Conservation (phyloP, 92 coral and sea anemone species). For the Pocillopora grandis region DNA sequence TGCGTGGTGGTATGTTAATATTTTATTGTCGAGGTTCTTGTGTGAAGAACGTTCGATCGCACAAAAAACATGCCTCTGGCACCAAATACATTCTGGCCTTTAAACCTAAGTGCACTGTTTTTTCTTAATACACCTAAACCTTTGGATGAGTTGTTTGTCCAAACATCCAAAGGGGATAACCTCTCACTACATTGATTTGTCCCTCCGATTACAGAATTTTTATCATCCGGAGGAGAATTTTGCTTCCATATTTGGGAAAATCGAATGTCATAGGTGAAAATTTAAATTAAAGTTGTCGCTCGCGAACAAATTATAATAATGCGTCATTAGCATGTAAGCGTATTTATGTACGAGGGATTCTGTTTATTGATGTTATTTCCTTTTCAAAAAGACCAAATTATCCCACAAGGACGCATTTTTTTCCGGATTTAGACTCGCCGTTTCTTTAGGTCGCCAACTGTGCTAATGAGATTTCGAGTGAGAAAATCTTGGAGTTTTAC, state of each 20-base stretch:
- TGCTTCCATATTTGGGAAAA: constrained; percentile 43
- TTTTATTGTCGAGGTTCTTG: not conserved
- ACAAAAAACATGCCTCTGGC: not conserved
- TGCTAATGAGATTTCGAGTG: constrained; percentile 1
- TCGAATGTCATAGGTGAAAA: constrained; percentile 25
- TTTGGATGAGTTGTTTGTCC: constrained; percentile 20
- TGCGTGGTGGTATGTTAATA: not conserved
- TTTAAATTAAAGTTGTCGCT: constrained; percentile 10
- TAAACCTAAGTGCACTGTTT: constrained; percentile 21
- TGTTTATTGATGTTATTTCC: not conserved
- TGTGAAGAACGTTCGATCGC: not conserved
- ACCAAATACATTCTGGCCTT: not conserved
- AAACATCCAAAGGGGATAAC: constrained; percentile 10
- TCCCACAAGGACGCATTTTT: not conserved
- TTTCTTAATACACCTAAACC: constrained; percentile 3
- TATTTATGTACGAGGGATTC: constrained; percentile 14
- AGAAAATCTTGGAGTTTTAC: not conserved
- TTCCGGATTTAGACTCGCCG: not conserved
- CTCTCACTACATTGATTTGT: constrained; percentile 1
- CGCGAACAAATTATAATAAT: constrained; percentile 1
- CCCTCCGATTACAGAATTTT: constrained; percentile 22
- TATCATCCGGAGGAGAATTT: constrained; percentile 20
- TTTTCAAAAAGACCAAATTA: not conserved
- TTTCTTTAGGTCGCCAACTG: constrained; percentile 1
- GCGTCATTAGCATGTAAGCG: constrained; percentile 1